Evolutionary conservation across 2,888 invertebrate genomes (phyloP).

Genomic region (Podotricha telesiphe): DNA sequence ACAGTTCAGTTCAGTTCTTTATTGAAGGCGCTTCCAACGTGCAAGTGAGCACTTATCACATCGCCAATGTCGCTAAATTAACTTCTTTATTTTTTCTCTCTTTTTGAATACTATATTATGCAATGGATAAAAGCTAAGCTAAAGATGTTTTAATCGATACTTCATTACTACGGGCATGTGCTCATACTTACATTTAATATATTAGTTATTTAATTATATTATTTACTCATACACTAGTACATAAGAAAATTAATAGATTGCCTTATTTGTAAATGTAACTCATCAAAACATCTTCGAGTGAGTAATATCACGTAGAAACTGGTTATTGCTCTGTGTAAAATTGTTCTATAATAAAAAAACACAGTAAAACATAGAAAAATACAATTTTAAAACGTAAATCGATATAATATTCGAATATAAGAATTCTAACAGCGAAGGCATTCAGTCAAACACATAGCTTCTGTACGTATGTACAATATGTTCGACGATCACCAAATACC

Average conservation of each 20-base stretch:
- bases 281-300: slow-evolving; percentile 10
- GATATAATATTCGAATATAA: too few relatives aligned
- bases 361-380: not conserved
- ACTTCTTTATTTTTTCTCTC: too few relatives aligned
- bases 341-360: not conserved
- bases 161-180: too few relatives aligned
- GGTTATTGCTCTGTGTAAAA: too few relatives aligned
- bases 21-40: too few relatives aligned
- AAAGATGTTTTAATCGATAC: too few relatives aligned
- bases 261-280: slow-evolving; percentile 1
- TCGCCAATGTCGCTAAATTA: too few relatives aligned
- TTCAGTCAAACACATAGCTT: slow-evolving; percentile 1
- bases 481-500: slow-evolving; percentile 22
- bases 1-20: too few relatives aligned
- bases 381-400: too few relatives aligned
- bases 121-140: too few relatives aligned
- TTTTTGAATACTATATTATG: too few relatives aligned
- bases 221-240: not conserved
- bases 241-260: not conserved
- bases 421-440: not conserved
- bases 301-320: not conserved
- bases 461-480: slow-evolving; percentile 23
- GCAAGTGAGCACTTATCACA: too few relatives aligned
- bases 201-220: not conserved
- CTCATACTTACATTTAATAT: not conserved